Percentiles rank a stretch among this genome's conserved stretches.
phyloP scores from a whole-genome alignment of 2,113 vertebrate species.

The Paraplagusia blochii region DNA sequence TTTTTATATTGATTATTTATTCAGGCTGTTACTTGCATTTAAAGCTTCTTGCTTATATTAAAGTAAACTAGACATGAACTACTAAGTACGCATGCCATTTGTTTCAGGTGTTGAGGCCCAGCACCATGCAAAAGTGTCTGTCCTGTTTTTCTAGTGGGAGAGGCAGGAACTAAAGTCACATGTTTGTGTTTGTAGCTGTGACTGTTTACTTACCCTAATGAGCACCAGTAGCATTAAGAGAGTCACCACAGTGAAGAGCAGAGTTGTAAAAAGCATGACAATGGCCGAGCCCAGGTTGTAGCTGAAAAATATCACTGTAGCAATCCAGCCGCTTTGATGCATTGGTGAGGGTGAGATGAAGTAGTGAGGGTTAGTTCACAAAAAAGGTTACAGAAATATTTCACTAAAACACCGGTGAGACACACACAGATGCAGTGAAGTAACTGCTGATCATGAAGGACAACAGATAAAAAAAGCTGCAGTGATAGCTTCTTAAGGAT shows the following conservation, averaged over 20 bases:
- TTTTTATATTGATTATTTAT: too few relatives aligned
- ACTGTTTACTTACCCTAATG: slow-evolving; percentile 78
- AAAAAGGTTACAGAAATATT: slow-evolving; percentile 10
- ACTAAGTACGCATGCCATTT: too few relatives aligned
- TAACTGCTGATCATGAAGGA: background rate
- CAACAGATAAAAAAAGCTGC: too few relatives aligned
- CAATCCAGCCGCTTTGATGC: slow-evolving; percentile 85
- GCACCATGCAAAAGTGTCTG: too few relatives aligned
- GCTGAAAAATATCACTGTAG: slow-evolving; percentile 80
- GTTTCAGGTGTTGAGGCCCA: too few relatives aligned
- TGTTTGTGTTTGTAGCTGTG: slow-evolving; percentile 3
- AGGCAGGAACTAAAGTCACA: background rate
- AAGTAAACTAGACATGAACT: too few relatives aligned
- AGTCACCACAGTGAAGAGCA: slow-evolving; percentile 85
- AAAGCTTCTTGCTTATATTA: too few relatives aligned
- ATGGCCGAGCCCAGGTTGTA: slow-evolving; percentile 79
- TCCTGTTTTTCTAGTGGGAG: background rate
- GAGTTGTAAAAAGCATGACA: slow-evolving; percentile 87
- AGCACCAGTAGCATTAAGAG: slow-evolving; percentile 80
- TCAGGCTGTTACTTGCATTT: too few relatives aligned
- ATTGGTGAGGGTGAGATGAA: slow-evolving; percentile 46
- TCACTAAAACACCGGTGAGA: slow-evolving; percentile 1
- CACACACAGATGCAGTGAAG: slow-evolving; percentile 12
- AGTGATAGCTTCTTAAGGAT: too few relatives aligned
- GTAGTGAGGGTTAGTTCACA: slow-evolving; percentile 47